These are phyloP conservation scores for Mesaphorura yosii DNA, from an alignment of 1,140 invertebrate genomes.

Conservation along the genomic window DNA sequence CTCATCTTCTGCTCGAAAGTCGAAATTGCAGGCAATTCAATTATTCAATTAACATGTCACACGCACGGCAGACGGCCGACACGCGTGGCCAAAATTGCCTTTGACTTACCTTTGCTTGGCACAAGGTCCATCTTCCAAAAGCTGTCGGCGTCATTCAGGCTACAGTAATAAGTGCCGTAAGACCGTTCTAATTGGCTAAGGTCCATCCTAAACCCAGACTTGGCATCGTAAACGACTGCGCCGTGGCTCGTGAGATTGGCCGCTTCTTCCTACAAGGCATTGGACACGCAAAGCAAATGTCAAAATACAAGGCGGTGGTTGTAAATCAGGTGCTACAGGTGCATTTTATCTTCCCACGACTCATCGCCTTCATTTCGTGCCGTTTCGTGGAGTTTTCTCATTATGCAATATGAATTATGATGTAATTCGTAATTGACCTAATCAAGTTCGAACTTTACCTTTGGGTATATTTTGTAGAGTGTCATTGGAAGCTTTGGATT, in stretches of 20 bases:
- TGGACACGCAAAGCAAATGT: too few species aligned
- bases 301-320: too few species aligned
- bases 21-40: too few species aligned
- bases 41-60: not conserved
- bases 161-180: conserved; percentile 26
- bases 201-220: conserved; percentile 17
- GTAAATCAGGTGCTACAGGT: too few species aligned
- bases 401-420: not conserved
- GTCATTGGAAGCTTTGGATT: conserved; percentile 16
- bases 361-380: not conserved
- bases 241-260: conserved; percentile 16
- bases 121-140: conserved; percentile 29
- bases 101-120: conserved; percentile 18
- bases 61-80: too few species aligned
- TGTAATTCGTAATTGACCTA: not conserved
- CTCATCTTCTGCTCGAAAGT: conserved; percentile 17
- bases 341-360: too few species aligned
- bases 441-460: not conserved
- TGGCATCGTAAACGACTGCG: conserved; percentile 17
- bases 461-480: conserved; percentile 25
- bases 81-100: too few species aligned
- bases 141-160: conserved; percentile 10
- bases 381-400: not conserved
- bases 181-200: conserved; percentile 16
- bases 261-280: conserved; percentile 12